phyloP scores from a whole-genome alignment of 2,113 vertebrate genomes.

The Entomyzon cyanotis region DNA sequence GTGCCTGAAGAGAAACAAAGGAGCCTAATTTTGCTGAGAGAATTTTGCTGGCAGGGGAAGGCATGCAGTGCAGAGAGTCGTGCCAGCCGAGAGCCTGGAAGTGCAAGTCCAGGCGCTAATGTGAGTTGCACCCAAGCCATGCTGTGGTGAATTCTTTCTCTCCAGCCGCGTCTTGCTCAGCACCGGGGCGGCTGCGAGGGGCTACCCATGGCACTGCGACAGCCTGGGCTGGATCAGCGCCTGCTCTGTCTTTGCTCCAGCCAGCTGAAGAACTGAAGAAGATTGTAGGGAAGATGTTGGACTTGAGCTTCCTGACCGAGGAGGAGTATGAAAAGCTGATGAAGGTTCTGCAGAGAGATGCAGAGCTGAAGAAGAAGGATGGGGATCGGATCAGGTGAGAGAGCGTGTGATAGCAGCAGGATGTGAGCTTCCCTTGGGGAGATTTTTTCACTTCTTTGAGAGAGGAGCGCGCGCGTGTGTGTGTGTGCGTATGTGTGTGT shows the following conservation, averaged over 20 bases:
- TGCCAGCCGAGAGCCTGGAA: neutral
- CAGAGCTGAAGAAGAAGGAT: slow-evolving; percentile 74
- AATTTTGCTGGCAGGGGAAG: neutral
- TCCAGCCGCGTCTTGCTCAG: neutral
- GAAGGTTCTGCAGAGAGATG: slow-evolving; percentile 75
- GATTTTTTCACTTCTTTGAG: neutral
- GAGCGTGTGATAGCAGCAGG: neutral
- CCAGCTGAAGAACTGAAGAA: slow-evolving; percentile 1
- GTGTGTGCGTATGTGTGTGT: too few relatives aligned
- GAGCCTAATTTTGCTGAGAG: neutral
- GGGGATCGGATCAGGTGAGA: slow-evolving; percentile 75
- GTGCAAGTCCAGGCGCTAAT: neutral
- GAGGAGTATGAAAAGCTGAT: slow-evolving; percentile 74
- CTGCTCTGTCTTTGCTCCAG: neutral
- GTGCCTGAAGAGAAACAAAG: neutral
- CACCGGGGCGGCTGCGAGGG: neutral
- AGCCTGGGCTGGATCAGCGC: neutral
- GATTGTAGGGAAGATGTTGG: slow-evolving; percentile 58
- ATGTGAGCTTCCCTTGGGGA: neutral
- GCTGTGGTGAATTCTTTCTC: slow-evolving; percentile 7
- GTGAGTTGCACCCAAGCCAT: neutral
- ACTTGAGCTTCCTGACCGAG: slow-evolving; percentile 73
- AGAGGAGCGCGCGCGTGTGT: too few relatives aligned
- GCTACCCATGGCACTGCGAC: neutral
- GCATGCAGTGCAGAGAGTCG: neutral